Percentiles rank a stretch among this genome's conserved stretches.
Evolutionary conservation across 2,888 invertebrate genomes (phyloP).

Genomic region (Yponomeuta malinellus): DNA sequence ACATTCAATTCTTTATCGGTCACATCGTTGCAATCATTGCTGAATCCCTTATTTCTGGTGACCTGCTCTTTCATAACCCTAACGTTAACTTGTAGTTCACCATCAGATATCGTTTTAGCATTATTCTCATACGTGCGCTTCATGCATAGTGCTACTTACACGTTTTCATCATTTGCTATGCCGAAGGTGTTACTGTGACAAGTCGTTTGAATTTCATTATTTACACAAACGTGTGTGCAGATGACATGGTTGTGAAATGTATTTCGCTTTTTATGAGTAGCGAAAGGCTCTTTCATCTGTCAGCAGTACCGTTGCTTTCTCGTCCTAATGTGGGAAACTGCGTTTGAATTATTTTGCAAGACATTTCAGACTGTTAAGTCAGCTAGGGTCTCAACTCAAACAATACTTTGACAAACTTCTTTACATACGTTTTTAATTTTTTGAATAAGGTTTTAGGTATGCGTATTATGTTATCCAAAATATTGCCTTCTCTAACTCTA

Average conservation of each 20-base stretch:
- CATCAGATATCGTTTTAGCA: not conserved
- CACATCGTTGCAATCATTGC: not conserved
- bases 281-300: not conserved
- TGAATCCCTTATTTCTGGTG: not conserved
- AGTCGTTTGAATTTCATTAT: conserved; percentile 13
- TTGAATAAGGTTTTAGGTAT: too few relatives aligned
- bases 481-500: too few relatives aligned
- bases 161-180: conserved; percentile 5
- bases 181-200: not conserved
- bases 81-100: not conserved
- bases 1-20: not conserved
- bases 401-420: too few relatives aligned
- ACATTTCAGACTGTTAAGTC: too few relatives aligned
- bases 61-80: not conserved
- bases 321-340: not conserved
- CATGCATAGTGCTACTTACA: not conserved
- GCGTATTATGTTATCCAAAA: too few relatives aligned
- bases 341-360: not conserved
- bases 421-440: too few relatives aligned
- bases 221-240: conserved; percentile 9
- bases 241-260: conserved; percentile 8
- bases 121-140: not conserved
- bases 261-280: not conserved
- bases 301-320: not conserved
- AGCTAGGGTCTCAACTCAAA: too few relatives aligned